phyloP scores from a whole-genome alignment of 2,888 invertebrate species.

The Agrochola lychnidis region DNA sequence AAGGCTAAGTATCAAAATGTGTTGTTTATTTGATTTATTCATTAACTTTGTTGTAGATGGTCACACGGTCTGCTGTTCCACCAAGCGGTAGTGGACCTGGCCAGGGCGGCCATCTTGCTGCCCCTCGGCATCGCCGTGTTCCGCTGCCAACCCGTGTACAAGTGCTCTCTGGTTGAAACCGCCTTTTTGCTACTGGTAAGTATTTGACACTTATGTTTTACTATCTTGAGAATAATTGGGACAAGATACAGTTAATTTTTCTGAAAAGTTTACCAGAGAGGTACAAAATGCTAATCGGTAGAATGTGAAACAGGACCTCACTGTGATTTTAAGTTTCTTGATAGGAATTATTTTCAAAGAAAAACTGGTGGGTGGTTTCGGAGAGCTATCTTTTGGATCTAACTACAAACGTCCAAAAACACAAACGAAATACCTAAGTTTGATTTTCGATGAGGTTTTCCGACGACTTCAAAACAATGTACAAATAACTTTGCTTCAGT shows the following conservation, averaged over 20 bases:
- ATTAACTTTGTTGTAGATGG: constrained; percentile 91
- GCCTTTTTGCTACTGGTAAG: constrained; percentile 95
- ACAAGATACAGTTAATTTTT: not conserved
- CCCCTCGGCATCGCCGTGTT: constrained; percentile 95
- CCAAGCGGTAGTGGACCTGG: constrained; percentile 96
- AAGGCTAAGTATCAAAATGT: not conserved
- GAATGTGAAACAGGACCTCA: not conserved
- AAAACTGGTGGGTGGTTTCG: not conserved
- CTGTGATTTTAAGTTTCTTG: not conserved
- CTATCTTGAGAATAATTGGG: not conserved
- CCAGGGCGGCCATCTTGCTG: constrained; percentile 94
- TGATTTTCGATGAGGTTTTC: not conserved
- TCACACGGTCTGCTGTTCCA: constrained; percentile 96
- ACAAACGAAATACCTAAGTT: not conserved
- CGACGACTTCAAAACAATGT: not conserved
- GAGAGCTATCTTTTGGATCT: not conserved
- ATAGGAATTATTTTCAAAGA: not conserved
- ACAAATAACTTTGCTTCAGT: not conserved
- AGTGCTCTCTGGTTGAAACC: constrained; percentile 96
- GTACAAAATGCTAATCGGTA: not conserved
- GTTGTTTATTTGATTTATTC: not conserved
- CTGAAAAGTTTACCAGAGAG: not conserved
- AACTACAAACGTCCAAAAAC: not conserved
- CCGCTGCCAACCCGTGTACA: constrained; percentile 95
- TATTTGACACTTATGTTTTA: constrained; percentile 1